A percentile compares a stretch with the other conserved stretches of the same genome.
phyloP scores from a whole-genome alignment of 2,113 vertebrate species.

The Carollia perspicillata region DNA sequence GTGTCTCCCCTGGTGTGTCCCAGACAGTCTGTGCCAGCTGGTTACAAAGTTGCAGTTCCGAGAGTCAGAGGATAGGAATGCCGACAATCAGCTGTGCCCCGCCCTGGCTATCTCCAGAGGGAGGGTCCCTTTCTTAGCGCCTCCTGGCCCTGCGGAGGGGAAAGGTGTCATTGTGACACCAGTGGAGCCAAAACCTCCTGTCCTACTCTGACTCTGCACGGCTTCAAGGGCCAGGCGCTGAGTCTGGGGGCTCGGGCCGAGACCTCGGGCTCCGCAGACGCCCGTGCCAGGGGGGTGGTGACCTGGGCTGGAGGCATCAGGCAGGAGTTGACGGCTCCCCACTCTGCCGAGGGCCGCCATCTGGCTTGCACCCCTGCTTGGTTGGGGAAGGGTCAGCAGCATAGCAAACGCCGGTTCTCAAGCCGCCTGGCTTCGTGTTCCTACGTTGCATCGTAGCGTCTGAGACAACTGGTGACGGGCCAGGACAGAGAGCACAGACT shows the following conservation, averaged over 20 bases:
- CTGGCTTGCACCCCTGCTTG: too few relatives aligned
- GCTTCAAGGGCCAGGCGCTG: not conserved
- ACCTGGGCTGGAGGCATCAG: not conserved
- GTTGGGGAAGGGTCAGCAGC: not conserved
- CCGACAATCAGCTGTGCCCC: not conserved
- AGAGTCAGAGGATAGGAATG: slow-evolving; percentile 40
- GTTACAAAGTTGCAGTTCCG: slow-evolving; percentile 4
- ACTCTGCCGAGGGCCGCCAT: not conserved
- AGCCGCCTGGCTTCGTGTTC: not conserved
- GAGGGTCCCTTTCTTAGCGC: not conserved
- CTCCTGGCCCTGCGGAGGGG: not conserved
- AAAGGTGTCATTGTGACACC: not conserved
- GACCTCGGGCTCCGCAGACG: not conserved
- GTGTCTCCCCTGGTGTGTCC: not conserved
- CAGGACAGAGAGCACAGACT: too few relatives aligned
- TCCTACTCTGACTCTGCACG: too few relatives aligned
- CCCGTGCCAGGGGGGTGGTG: too few relatives aligned
- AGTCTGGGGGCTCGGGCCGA: not conserved
- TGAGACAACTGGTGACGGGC: not conserved
- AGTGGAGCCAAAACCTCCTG: not conserved
- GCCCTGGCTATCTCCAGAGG: not conserved
- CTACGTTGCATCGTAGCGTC: not conserved
- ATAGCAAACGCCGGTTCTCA: not conserved
- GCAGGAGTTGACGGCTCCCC: not conserved
- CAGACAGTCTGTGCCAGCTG: not conserved